These are phyloP conservation scores for Trissolcus basalis DNA, from an alignment of 1,140 invertebrate genomes.

Conservation along the genomic window DNA sequence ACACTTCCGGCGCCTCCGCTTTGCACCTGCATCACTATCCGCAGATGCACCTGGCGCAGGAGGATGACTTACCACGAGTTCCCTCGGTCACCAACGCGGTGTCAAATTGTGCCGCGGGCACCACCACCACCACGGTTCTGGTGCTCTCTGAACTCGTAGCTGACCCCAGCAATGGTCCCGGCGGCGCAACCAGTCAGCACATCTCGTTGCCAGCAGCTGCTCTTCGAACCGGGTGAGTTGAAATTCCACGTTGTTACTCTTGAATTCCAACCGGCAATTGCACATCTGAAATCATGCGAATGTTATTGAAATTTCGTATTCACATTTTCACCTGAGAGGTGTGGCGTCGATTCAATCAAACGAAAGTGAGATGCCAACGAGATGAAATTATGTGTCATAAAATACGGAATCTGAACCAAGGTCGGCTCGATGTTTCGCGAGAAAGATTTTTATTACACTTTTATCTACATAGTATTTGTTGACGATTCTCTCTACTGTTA, in stretches of 20 bases:
- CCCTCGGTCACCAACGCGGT: slow-evolving; percentile 64
- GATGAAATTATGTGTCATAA: no score
- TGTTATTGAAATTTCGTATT: slow-evolving; percentile 42
- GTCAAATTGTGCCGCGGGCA: slow-evolving; percentile 66
- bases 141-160: slow-evolving; percentile 77
- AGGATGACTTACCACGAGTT: slow-evolving; percentile 48
- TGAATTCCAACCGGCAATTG: background rate
- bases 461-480: no score
- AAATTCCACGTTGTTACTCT: background rate
- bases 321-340: slow-evolving; percentile 19
- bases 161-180: slow-evolving; percentile 62
- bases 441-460: slow-evolving; percentile 23
- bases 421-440: slow-evolving; percentile 17
- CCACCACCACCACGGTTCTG: slow-evolving; percentile 77
- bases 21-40: slow-evolving; percentile 67
- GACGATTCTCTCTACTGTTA: no score
- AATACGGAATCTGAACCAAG: slow-evolving; percentile 19
- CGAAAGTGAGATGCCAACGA: slow-evolving; percentile 38
- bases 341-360: slow-evolving; percentile 29
- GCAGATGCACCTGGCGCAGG: slow-evolving; percentile 58
- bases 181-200: slow-evolving; percentile 62
- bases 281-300: no score
- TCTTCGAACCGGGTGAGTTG: slow-evolving; percentile 71
- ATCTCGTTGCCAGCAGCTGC: slow-evolving; percentile 66
- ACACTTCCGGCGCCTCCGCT: slow-evolving; percentile 64